Evolutionary conservation across 2,797 vertebrate species (phyloP), one percentile per base, ranked within the genome.

Genomic region (Xiphophorus birchmanni): DNA sequence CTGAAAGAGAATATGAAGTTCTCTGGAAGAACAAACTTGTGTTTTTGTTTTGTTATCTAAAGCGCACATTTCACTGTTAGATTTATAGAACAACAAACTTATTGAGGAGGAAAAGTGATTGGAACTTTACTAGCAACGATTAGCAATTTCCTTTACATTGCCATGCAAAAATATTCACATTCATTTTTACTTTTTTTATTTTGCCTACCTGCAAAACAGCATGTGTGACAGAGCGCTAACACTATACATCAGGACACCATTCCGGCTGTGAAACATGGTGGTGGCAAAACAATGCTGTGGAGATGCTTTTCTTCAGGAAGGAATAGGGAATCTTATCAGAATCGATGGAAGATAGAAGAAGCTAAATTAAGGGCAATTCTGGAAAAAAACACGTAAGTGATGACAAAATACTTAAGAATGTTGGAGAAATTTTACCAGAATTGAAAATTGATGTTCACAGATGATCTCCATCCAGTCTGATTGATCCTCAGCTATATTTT

Each of bases 1-100:
- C 58, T 84, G 73, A 81, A 48, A 42, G 37, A 89, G 76, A 71
- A 58, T 2, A 11, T 45, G 72, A 21, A 35, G 37, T 48, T 73
- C 32, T 60, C 13, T 45, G 18, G 26, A 15, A 84, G 73, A 74
- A 74, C 21, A 0, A 13, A 60, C 26, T 18, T 72, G 7, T 45
- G 42, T 47, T 7, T 26, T 37, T n/a, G 47, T 23, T 71, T 78
- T 54, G 37, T 71, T 15, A 9, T 11, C 26, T 72, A 72, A 45
- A 29, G 26, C 1, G 1, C 3, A 72, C 26, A 72, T 72, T 72
- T 72, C 12, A 29, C 26, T 47, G 1, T 45, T 45, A 7, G 12
- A 29, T 72, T 29, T 29, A 17, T 72, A 72, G 5, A 45, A 4
- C 42, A 42, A 44, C 21, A 72, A 18, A 44, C 29, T 45, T 72